Conservation (phyloP, 2,113 vertebrate species). For the Pyrgilauda ruficollis region DNA sequence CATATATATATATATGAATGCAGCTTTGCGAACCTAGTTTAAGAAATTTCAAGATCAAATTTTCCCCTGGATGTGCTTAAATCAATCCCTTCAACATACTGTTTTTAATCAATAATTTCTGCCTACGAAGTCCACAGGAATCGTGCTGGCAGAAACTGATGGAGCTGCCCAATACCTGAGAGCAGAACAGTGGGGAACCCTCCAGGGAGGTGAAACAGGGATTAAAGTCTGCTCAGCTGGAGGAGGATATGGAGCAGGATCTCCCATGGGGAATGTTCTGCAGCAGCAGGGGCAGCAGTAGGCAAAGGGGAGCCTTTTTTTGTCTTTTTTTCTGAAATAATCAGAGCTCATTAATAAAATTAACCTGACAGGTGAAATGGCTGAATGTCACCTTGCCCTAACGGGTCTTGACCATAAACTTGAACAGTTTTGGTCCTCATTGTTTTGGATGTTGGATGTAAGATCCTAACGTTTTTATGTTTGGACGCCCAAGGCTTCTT, state of each 20-base stretch:
- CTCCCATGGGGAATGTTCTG: background rate
- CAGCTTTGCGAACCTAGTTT: background rate
- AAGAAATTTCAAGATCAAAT: background rate
- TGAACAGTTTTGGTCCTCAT: background rate
- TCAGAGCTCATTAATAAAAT: background rate
- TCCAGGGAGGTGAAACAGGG: background rate
- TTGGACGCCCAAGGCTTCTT: background rate
- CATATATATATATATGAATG: background rate
- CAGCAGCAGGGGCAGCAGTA: background rate
- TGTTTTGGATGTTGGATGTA: background rate
- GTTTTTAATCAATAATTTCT: background rate
- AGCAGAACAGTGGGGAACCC: background rate
- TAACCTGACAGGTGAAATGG: background rate
- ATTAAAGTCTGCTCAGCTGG: background rate
- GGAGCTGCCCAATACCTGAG: background rate
- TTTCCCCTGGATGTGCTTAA: background rate
- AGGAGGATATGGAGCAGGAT: background rate
- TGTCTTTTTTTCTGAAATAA: background rate
- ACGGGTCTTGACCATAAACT: background rate
- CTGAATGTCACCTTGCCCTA: background rate
- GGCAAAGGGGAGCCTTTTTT: background rate
- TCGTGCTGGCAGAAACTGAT: background rate
- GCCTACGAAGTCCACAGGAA: fast-evolving
- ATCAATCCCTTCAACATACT: background rate
- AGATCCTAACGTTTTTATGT: background rate